Conservation (phyloP, 2,797 vertebrate species). For the Coreius guichenoti region DNA sequence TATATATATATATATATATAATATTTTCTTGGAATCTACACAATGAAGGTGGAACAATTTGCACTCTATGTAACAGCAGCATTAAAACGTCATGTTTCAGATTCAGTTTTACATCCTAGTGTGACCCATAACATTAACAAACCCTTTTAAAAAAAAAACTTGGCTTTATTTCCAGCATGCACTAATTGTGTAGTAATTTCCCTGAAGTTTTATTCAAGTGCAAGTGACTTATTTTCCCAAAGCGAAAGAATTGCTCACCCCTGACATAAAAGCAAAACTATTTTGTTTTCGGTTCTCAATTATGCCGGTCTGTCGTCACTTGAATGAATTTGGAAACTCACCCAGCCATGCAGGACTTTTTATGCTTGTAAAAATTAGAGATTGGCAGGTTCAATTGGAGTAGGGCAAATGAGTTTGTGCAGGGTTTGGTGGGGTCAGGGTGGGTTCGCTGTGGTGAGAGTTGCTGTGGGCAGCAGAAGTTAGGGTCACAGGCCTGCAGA, state of each 20-base stretch:
- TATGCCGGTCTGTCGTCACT: background rate
- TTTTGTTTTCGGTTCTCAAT: conserved; percentile 38
- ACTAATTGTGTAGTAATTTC: conserved; percentile 41
- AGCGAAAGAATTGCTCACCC: background rate
- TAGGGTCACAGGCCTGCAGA: conserved; percentile 76
- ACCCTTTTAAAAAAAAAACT: conserved; percentile 11
- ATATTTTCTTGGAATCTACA: conserved; percentile 1
- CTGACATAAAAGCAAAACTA: conserved; percentile 33
- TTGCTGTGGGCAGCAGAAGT: conserved; percentile 69
- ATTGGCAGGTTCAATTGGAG: conserved; percentile 40
- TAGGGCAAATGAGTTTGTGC: conserved; percentile 29
- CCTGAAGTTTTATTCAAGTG: conserved; percentile 16
- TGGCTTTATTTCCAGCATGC: conserved; percentile 17
- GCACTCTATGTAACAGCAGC: background rate
- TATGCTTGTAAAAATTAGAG: conserved; percentile 25
- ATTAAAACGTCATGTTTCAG: background rate
- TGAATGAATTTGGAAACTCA: conserved; percentile 2
- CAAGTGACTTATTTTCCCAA: conserved; percentile 36
- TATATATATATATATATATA: background rate
- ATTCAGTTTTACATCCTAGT: background rate
- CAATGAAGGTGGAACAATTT: background rate
- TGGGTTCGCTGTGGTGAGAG: conserved; percentile 31
- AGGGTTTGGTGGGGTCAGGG: conserved; percentile 58
- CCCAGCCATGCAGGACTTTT: conserved; percentile 3
- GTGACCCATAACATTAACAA: conserved; percentile 20